These are phyloP conservation scores for Cyprinodon tularosa DNA, from an alignment of 2,113 vertebrate species.

Conservation along the genomic window DNA sequence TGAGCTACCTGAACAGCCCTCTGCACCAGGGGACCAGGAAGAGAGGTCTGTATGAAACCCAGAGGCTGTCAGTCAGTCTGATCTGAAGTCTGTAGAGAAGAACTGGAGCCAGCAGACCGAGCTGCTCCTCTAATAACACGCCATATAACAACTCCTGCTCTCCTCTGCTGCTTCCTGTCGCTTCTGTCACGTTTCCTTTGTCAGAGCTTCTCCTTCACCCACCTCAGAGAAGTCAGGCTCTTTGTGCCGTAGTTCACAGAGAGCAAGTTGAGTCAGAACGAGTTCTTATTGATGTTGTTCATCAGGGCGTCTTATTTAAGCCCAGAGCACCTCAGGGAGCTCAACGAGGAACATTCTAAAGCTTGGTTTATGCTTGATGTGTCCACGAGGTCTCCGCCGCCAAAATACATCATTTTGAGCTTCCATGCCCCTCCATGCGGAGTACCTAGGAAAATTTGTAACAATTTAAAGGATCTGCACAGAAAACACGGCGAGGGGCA, in stretches of 20 bases:
- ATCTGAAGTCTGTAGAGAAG: background rate
- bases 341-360: no score
- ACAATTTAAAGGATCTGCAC: no score
- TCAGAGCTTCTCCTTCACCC: background rate
- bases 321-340: no score
- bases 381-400: no score
- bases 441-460: no score
- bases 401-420: no score
- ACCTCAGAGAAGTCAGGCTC: background rate
- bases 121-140: conserved; percentile 23
- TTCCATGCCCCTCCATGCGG: no score
- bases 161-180: conserved; percentile 42
- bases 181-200: conserved; percentile 21
- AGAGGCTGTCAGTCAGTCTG: background rate
- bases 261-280: background rate
- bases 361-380: no score
- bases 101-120: conserved; percentile 1
- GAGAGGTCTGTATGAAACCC: conserved; percentile 86
- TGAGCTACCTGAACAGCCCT: conserved; percentile 98
- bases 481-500: no score
- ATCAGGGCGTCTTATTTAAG: no score
- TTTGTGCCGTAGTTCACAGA: background rate
- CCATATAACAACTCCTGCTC: conserved; percentile 15
- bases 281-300: background rate
- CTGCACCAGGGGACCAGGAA: conserved; percentile 96